Conservation (phyloP, 1,140 invertebrate species). For the Chionoecetes opilio region DNA sequence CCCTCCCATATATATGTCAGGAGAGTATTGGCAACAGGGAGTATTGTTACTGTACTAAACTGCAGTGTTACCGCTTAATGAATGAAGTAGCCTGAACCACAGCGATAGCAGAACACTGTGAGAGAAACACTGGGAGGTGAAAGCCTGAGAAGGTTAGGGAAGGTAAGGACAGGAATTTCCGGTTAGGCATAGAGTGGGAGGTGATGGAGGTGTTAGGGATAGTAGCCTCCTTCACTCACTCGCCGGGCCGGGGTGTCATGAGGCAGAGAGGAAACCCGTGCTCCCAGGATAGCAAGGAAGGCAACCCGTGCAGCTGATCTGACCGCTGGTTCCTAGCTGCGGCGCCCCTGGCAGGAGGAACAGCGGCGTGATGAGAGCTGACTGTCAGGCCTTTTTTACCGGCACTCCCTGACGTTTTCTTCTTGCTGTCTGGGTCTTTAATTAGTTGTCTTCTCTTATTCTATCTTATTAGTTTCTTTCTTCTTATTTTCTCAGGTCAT, state of each 20-base stretch:
- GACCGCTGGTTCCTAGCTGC: not conserved
- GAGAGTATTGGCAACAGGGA: too few species aligned
- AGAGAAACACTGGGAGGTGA: not conserved
- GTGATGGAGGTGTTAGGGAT: not conserved
- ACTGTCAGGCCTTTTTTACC: too few species aligned
- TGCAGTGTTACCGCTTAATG: too few species aligned
- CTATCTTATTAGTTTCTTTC: too few species aligned
- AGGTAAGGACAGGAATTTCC: not conserved
- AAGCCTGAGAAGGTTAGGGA: not conserved
- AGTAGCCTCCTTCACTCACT: not conserved
- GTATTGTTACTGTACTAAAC: too few species aligned
- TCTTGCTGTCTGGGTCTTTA: too few species aligned
- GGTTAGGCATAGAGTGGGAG: not conserved
- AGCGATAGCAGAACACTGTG: not conserved
- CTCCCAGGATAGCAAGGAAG: not conserved
- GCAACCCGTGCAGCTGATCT: not conserved
- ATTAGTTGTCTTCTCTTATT: too few species aligned
- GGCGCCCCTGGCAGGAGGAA: too few species aligned
- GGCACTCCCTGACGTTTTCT: too few species aligned
- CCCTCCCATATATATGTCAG: too few species aligned
- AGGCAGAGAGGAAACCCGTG: not conserved
- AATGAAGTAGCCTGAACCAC: not conserved
- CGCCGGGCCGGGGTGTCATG: not conserved
- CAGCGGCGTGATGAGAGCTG: not conserved
- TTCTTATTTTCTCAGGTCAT: too few species aligned